Base-by-base conservation (phyloP, 1,140 invertebrate genomes). In the Drosophila truncata region DNA sequence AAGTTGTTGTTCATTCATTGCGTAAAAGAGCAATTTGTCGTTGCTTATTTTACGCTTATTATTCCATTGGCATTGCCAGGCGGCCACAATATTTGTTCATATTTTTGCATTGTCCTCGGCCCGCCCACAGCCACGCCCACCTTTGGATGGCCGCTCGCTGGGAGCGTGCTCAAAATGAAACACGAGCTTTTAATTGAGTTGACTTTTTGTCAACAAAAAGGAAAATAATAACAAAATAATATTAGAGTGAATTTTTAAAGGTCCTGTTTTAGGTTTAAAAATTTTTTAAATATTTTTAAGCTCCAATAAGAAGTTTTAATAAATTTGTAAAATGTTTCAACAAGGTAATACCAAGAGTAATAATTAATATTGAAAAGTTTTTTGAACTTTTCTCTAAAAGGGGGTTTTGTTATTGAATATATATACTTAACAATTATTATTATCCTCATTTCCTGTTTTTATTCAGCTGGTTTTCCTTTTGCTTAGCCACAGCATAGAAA, bases 111-210 rank as follows among this genome's bases (percentile, higher is more conserved):
- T 73, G 69, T 73, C 33, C 29, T 33, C 49, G 16, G 31, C 31
- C 20, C 37, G n/a, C 23, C 62, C 31, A 70, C 47, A 11, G 37
- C 14, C 63, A 27, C 65, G 42, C 44, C 44, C 61, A 64, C 60
- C 25, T 18, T 25, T 11, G 20, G 14, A 9, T 11, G 37, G 29
- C 16, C 65, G 2, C 33, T 55, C 39, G 52, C 66, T 70, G 64
- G 47, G 52, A 72, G 54, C 29, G 67, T 71, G 44, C 33, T 50
- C 18, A 3, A 72, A 71, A 60, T 50, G 66, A 73, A 74, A 74
- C 69, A 58, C 69, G 80, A 79, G 80, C 47, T 79, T 79, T 82
- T 82, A 82, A 82, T 82, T 83, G 75, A 83, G 78, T 79, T 60
- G 50, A 82, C 39, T 75, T 76, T 37, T 46, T 57, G 63, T 44